Base-by-base conservation (phyloP, 2,797 vertebrate genomes). In the Geotria australis region DNA sequence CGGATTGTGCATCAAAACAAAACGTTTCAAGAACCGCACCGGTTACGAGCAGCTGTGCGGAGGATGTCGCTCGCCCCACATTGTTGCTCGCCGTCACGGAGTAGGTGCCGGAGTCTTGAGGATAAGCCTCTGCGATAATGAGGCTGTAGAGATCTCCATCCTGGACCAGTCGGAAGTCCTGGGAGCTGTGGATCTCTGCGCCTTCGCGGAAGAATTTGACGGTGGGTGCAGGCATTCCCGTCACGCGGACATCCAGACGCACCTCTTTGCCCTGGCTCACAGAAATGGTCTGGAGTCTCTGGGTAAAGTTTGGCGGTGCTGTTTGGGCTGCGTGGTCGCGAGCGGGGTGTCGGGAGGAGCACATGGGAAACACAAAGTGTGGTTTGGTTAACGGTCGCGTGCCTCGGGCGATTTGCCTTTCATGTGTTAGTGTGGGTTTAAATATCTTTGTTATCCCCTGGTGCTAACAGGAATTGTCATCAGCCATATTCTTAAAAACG, bases 181-280 rank as follows among this genome's bases (percentile, higher is more conserved):
- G 70, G 53, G 91, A 96, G 78, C 84, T 95, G 73, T 86, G 86
- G 66, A 98, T 98, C 81, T 96, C 91, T 9, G 83, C 85, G 76
- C 91, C 86, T 47, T 98, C 91, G 70, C 86, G 76, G 70, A 80
- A 86, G 73, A 96, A 98, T 77, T 89, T 93, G 65, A 98, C 82
- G 71, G 78, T 76, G 73, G 91, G 88, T 73, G 81, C 76, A 70
- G 91, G 91, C 81, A 93, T 98, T 70, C 91, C 91, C 61, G 83
- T 79, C 61, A 98, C 83, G 65, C 71, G 73, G 61, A 91, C 83
- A 53, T 88, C 84, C 75, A 96, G 77, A 68, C 78, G 75, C 62
- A 94, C 84, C 79, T 83, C 79, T 78, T 80, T 91, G 77, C 86
- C 83, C 68, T 94, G 88, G 69, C 76, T 83, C 71, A 84, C 83